Conservation (phyloP, 2,888 invertebrate species). For the Nycteola revayana region DNA sequence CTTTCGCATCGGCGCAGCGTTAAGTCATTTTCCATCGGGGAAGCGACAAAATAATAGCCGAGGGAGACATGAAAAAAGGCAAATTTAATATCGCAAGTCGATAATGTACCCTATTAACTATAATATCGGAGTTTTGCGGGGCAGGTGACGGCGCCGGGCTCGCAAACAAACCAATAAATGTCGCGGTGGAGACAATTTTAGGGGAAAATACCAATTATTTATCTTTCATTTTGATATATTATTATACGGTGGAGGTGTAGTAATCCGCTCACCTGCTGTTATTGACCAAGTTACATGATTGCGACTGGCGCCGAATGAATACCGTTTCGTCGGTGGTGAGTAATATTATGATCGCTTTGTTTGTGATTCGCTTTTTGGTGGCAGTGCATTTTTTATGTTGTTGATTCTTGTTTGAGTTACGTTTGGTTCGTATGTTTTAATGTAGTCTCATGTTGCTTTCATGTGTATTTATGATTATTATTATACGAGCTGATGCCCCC, state of each 20-base stretch:
- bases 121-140: constrained; percentile 36
- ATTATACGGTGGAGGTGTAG: constrained; percentile 33
- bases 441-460: no score
- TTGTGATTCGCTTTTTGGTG: not conserved
- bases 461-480: no score
- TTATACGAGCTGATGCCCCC: no score
- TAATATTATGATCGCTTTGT: constrained; percentile 19
- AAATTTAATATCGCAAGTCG: constrained; percentile 45
- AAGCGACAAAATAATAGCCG: constrained; percentile 30
- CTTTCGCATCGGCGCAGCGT: constrained; percentile 22
- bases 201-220: constrained; percentile 59
- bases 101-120: constrained; percentile 44
- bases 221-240: constrained; percentile 55
- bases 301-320: constrained; percentile 24
- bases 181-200: constrained; percentile 56
- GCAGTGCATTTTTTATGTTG: no score
- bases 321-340: constrained; percentile 16
- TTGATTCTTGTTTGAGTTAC: no score
- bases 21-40: constrained; percentile 33
- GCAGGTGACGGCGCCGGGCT: constrained; percentile 56
- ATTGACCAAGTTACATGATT: constrained; percentile 34
- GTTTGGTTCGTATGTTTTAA: no score
- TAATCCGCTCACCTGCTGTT: constrained; percentile 37
- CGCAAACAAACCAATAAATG: constrained; percentile 72
- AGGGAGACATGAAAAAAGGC: constrained; percentile 34